A percentile compares a stretch with the other conserved stretches of the same genome.
Conservation (phyloP, 2,113 vertebrate species). For the Typhlomys cinereus region DNA sequence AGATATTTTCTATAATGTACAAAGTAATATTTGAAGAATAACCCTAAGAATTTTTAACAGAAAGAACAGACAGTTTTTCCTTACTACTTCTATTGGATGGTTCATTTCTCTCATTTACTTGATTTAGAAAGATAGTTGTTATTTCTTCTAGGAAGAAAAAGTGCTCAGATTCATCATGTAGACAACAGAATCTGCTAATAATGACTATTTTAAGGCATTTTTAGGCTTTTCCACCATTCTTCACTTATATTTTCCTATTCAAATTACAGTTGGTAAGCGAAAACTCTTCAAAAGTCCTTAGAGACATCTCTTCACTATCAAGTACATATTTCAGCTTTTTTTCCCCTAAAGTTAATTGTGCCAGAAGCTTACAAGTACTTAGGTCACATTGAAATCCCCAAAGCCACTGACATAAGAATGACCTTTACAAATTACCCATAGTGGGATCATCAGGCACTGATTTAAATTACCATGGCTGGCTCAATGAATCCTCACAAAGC, state of each 20-base stretch:
- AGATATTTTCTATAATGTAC: neutral
- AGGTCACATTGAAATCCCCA: neutral
- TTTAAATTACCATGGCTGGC: neutral
- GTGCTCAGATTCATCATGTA: neutral
- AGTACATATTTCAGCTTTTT: neutral
- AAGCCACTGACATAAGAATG: neutral
- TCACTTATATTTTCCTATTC: conserved; percentile 20
- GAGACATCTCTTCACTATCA: neutral
- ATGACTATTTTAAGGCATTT: conserved; percentile 46
- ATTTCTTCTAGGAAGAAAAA: neutral
- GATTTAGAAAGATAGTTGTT: neutral
- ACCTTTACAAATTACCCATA: neutral
- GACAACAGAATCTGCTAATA: conserved; percentile 11
- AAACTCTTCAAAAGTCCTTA: conserved; percentile 43
- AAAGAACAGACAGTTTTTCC: neutral
- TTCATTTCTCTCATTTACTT: neutral
- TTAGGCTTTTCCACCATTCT: conserved; percentile 30
- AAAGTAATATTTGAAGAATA: neutral
- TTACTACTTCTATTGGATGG: neutral
- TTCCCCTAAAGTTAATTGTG: conserved; percentile 17
- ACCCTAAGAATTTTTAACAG: neutral
- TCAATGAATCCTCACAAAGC: neutral
- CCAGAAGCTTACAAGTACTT: neutral
- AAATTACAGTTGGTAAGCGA: conserved; percentile 1
- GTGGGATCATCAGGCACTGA: neutral